Evolutionary conservation across 2,113 vertebrate species (phyloP).

Genomic region (Craseonycteris thonglongyai): DNA sequence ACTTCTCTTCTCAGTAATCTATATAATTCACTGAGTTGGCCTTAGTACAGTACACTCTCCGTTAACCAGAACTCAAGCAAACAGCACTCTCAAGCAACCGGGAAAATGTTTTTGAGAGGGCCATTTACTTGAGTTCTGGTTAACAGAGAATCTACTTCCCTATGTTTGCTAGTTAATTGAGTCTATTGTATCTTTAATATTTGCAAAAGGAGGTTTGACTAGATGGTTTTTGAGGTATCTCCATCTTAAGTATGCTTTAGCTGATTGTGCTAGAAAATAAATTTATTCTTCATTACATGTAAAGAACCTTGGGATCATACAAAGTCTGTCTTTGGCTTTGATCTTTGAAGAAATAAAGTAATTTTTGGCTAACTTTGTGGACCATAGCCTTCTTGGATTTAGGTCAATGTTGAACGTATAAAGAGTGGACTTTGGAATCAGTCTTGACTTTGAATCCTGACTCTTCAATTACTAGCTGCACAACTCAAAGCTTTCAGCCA

Average conservation of each 20-base stretch:
- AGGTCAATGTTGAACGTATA: neutral
- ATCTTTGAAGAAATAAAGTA: slow-evolving; percentile 11
- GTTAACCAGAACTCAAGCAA: no score
- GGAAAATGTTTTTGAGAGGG: no score
- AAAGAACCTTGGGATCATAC: neutral
- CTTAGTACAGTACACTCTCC: no score
- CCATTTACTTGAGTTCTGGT: no score
- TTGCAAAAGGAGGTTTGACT: neutral
- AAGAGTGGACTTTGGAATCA: neutral
- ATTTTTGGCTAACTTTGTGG: neutral
- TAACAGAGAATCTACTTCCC: no score
- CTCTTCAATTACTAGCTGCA: neutral
- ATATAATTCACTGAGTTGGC: neutral
- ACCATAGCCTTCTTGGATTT: neutral
- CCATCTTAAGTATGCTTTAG: neutral
- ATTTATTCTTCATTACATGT: neutral
- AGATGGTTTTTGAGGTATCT: neutral
- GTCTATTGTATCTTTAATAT: neutral
- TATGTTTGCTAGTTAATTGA: no score
- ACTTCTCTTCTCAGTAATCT: neutral
- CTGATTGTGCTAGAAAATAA: neutral
- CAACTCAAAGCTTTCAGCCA: slow-evolving; percentile 9
- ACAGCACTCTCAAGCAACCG: no score
- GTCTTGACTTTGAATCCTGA: neutral
- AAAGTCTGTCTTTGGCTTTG: neutral